phyloP scores from a whole-genome alignment of 2,113 vertebrate species.

The Fulmarus glacialis region DNA sequence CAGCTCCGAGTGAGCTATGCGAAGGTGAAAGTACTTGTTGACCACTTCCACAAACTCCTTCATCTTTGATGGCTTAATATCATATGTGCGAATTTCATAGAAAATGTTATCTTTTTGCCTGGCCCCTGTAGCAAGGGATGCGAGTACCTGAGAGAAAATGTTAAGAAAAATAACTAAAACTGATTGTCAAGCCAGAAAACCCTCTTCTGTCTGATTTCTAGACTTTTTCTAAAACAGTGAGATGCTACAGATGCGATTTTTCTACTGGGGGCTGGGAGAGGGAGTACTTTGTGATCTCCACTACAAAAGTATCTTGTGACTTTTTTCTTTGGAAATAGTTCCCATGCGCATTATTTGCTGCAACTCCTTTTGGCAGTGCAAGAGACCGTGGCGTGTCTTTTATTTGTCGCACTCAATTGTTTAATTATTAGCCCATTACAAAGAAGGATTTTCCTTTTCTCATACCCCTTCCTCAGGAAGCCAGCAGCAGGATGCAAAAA shows the following conservation, averaged over 20 bases:
- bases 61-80: constrained; percentile 82
- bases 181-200: not conserved
- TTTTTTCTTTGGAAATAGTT: not conserved
- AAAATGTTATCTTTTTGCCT: constrained; percentile 79
- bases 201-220: not conserved
- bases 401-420: not conserved
- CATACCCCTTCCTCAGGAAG: not conserved
- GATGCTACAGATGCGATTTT: not conserved
- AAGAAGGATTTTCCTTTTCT: not conserved
- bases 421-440: not conserved
- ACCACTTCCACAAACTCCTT: constrained; percentile 83
- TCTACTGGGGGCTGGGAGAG: not conserved
- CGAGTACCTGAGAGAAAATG: constrained; percentile 30
- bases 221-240: not conserved
- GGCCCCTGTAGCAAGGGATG: constrained; percentile 75
- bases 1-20: constrained; percentile 86
- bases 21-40: constrained; percentile 82
- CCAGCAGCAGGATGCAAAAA: not conserved
- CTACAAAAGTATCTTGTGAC: not conserved
- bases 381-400: not conserved
- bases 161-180: not conserved
- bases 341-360: not conserved
- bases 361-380: not conserved
- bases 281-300: not conserved
- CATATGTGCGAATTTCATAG: constrained; percentile 92